Evolutionary conservation across 2,797 vertebrate species (phyloP).

Genomic region (Merluccius polli): DNA sequence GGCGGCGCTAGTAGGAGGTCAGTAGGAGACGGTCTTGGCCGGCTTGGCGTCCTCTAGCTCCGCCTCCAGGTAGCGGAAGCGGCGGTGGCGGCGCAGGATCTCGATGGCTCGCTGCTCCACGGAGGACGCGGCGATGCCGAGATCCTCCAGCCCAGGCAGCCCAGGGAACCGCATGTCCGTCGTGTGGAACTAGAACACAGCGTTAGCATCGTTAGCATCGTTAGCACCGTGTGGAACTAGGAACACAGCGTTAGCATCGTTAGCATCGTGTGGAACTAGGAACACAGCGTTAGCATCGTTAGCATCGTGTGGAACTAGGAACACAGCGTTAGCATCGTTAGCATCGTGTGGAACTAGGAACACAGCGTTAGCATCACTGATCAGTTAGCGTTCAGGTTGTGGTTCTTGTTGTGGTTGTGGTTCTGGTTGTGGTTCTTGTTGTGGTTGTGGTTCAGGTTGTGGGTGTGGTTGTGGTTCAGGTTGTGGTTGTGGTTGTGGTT

Average conservation of each 20-base stretch:
- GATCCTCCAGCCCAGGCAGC: slow-evolving; percentile 88
- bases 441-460: too few species aligned
- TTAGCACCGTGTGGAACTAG: slow-evolving; percentile 80
- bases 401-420: too few species aligned
- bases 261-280: too few species aligned
- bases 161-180: slow-evolving; percentile 83
- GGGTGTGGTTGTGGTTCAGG: too few species aligned
- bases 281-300: too few species aligned
- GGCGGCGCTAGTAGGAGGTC: slow-evolving; percentile 80
- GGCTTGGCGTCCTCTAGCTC: slow-evolving; percentile 82
- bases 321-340: too few species aligned
- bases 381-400: too few species aligned
- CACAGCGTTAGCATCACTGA: too few species aligned
- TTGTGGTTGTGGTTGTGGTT: too few species aligned
- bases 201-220: background rate
- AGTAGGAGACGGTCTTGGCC: slow-evolving; percentile 77
- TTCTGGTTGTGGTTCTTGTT: too few species aligned
- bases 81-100: slow-evolving; percentile 86
- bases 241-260: background rate
- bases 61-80: slow-evolving; percentile 80
- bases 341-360: slow-evolving; percentile 83
- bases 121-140: slow-evolving; percentile 77
- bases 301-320: too few species aligned
- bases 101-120: slow-evolving; percentile 90
- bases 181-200: slow-evolving; percentile 76